These are phyloP conservation scores for Semaprochilodus insignis DNA, from an alignment of 2,797 vertebrate species.

Conservation along the genomic window DNA sequence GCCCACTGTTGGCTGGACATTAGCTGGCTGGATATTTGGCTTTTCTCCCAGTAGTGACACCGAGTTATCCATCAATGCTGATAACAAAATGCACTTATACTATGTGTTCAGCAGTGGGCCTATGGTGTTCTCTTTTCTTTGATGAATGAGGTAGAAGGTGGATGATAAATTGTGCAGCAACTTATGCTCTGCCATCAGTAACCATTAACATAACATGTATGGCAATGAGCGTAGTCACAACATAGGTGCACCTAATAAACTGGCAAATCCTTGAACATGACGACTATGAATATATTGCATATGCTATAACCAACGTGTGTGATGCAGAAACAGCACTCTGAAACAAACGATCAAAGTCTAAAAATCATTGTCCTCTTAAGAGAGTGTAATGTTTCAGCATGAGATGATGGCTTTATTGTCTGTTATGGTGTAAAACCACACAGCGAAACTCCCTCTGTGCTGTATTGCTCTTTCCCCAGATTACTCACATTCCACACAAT, in stretches of 20 bases:
- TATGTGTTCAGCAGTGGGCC: too few species aligned
- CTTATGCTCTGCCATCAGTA: too few species aligned
- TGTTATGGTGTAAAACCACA: slow-evolving; percentile 43
- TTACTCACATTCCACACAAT: slow-evolving; percentile 62
- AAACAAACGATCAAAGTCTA: not conserved
- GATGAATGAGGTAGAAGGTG: too few species aligned
- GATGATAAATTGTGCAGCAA: too few species aligned
- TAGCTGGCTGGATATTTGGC: too few species aligned
- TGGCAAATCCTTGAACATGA: not conserved
- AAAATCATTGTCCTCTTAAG: not conserved
- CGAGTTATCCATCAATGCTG: too few species aligned
- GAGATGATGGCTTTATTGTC: not conserved
- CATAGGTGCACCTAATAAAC: not conserved
- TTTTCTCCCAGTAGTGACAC: too few species aligned
- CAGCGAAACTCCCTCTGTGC: slow-evolving; percentile 42
- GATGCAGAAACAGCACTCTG: not conserved
- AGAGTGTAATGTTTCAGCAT: not conserved
- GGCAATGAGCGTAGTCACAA: too few species aligned
- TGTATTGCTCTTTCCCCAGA: slow-evolving; percentile 19
- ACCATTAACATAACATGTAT: too few species aligned
- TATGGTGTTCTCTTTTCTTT: too few species aligned
- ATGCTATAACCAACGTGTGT: not conserved
- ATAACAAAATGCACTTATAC: too few species aligned
- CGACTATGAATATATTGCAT: not conserved
- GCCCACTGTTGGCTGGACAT: too few species aligned